These are phyloP conservation scores for Ctena decussata DNA, from an alignment of 2,888 invertebrate genomes.

Conservation along the genomic window DNA sequence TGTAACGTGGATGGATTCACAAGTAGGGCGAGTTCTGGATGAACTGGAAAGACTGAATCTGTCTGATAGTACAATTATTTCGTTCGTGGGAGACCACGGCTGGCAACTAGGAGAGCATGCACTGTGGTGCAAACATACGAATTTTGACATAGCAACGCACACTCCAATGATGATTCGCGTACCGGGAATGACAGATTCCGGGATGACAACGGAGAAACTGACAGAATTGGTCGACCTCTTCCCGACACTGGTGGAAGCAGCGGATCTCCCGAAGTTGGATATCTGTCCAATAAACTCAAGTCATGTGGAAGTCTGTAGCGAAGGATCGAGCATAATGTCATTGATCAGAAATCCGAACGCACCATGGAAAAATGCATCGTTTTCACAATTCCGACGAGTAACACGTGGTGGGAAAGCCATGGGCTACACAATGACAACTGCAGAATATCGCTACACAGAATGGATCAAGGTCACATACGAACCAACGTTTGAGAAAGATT, in stretches of 20 bases:
- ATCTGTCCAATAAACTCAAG: conserved; percentile 65
- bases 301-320: conserved; percentile 59
- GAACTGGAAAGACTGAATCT: conserved; percentile 65
- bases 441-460: conserved; percentile 65
- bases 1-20: conserved; percentile 62
- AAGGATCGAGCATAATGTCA: conserved; percentile 71
- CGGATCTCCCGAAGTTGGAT: conserved; percentile 57
- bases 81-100: conserved; percentile 76
- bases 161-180: conserved; percentile 76
- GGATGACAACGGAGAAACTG: conserved; percentile 63
- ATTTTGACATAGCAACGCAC: conserved; percentile 76
- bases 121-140: conserved; percentile 76
- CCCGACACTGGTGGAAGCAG: conserved; percentile 75
- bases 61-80: conserved; percentile 67
- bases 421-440: conserved; percentile 73
- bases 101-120: conserved; percentile 79
- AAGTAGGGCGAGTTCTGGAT: conserved; percentile 61
- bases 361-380: conserved; percentile 51
- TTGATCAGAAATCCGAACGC: conserved; percentile 53
- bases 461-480: conserved; percentile 51
- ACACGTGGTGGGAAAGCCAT: conserved; percentile 46
- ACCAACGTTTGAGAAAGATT: conserved; percentile 51
- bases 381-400: conserved; percentile 69
- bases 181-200: conserved; percentile 73
- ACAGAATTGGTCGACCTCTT: conserved; percentile 77